phyloP scores from a whole-genome alignment of 2,113 vertebrate species.

The Tupaia chinensis region DNA sequence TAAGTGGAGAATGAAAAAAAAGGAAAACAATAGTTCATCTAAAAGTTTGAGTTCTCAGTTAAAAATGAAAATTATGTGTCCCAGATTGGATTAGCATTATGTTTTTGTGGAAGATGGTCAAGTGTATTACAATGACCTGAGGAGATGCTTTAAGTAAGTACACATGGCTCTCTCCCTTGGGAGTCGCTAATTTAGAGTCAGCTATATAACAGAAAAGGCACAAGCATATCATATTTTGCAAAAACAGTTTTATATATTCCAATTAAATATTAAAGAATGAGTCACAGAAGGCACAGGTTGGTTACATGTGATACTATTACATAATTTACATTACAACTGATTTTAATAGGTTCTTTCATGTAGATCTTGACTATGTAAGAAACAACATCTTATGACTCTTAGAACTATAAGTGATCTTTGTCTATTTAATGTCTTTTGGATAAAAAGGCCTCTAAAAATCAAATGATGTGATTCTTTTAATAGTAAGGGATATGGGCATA shows the following conservation, averaged over 20 bases:
- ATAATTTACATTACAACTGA: neutral
- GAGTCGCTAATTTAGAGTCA: neutral
- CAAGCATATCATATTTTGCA: neutral
- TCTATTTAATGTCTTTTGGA: neutral
- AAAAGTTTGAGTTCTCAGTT: neutral
- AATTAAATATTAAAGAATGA: conserved; percentile 27
- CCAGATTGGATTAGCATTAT: neutral
- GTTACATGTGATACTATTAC: neutral
- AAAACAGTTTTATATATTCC: neutral
- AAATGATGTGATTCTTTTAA: conserved; percentile 10
- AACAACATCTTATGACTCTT: neutral
- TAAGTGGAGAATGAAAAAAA: neutral
- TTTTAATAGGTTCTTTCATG: neutral
- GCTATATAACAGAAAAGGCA: neutral
- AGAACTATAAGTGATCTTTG: neutral
- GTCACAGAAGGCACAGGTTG: neutral
- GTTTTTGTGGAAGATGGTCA: neutral
- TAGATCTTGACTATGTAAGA: neutral
- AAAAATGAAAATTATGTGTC: neutral
- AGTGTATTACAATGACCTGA: neutral
- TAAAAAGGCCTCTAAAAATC: neutral
- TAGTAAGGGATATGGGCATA: neutral
- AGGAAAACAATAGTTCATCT: neutral
- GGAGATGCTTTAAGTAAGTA: neutral
- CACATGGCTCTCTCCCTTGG: neutral